Conservation (phyloP, 2,797 vertebrate species). For the Emys orbicularis region DNA sequence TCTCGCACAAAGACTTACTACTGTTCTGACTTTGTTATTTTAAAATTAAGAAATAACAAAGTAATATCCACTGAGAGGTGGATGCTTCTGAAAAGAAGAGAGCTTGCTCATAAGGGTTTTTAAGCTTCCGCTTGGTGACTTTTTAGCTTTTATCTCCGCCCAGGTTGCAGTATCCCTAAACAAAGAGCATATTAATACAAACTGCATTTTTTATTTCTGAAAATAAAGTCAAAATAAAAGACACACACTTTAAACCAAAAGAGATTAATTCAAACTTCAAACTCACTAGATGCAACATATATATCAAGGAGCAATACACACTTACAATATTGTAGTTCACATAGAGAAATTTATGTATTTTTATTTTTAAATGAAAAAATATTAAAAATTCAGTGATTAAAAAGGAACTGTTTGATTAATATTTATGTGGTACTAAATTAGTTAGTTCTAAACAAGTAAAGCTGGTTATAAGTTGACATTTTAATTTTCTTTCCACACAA, state of each 20-base stretch:
- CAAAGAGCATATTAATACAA: background rate
- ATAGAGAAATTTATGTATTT: too few species aligned
- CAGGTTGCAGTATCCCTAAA: background rate
- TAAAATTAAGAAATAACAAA: background rate
- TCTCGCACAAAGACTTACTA: background rate
- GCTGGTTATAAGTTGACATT: too few species aligned
- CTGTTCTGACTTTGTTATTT: background rate
- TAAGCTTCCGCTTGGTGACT: background rate
- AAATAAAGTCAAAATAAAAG: background rate
- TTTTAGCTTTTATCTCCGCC: background rate
- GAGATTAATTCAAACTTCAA: background rate
- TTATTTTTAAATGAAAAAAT: background rate
- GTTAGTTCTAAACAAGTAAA: too few species aligned
- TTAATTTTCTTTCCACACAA: slow-evolving; percentile 20
- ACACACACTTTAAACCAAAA: background rate
- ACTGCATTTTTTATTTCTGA: background rate
- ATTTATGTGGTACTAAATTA: background rate
- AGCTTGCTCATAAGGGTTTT: background rate
- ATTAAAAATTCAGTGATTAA: background rate
- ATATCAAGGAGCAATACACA: background rate
- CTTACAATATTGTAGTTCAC: too few species aligned
- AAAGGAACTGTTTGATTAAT: background rate
- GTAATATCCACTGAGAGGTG: background rate
- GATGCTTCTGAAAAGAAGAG: background rate
- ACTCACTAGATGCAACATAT: background rate